These are phyloP conservation scores for Tenualosa ilisha DNA, from an alignment of 2,797 vertebrate species.

Conservation along the genomic window DNA sequence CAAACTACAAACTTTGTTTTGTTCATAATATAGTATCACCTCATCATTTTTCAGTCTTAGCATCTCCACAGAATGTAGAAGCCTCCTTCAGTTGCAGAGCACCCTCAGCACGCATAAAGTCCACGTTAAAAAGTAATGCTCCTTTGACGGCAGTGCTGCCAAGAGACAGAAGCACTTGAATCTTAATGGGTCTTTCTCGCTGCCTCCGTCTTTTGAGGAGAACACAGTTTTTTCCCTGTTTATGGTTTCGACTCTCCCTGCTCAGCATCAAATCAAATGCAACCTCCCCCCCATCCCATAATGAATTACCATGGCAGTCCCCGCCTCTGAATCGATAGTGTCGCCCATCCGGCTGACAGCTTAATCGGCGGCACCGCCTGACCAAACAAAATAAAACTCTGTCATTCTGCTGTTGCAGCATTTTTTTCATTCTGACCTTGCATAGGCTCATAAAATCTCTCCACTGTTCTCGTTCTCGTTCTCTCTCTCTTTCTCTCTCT, in stretches of 20 bases:
- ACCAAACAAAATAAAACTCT: slow-evolving; percentile 70
- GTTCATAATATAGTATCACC: too few species aligned
- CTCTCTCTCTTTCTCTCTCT: neutral
- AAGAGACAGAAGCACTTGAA: neutral
- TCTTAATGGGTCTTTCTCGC: neutral
- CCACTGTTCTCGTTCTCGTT: neutral
- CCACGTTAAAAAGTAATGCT: neutral
- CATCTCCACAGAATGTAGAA: neutral
- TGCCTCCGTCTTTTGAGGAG: neutral
- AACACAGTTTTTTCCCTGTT: neutral
- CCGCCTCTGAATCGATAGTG: slow-evolving; percentile 65
- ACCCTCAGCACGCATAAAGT: neutral
- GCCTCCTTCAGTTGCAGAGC: neutral
- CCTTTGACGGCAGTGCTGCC: neutral
- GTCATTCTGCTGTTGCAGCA: slow-evolving; percentile 62
- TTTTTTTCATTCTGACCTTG: slow-evolving; percentile 41
- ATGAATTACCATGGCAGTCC: slow-evolving; percentile 67
- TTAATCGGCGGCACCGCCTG: slow-evolving; percentile 68
- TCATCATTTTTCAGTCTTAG: neutral
- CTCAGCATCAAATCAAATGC: slow-evolving; percentile 59
- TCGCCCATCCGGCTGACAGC: slow-evolving; percentile 65
- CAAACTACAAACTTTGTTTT: too few species aligned
- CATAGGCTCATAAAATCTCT: slow-evolving; percentile 25
- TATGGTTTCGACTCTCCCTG: slow-evolving; percentile 27
- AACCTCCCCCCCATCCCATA: slow-evolving; percentile 39